phyloP scores from a whole-genome alignment of 2,113 vertebrate species.

The Sinosuthora webbiana region DNA sequence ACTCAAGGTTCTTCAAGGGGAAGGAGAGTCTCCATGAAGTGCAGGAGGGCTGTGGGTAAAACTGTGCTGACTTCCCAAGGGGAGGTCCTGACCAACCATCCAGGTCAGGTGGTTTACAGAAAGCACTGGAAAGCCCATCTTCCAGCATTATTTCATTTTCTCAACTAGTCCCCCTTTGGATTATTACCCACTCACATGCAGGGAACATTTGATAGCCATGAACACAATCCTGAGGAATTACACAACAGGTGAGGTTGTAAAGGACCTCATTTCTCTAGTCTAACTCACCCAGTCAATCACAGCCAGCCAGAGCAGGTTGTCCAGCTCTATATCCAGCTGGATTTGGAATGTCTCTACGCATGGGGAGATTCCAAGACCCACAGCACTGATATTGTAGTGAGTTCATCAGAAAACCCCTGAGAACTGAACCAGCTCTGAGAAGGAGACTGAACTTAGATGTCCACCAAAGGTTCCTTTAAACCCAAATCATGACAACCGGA shows the following conservation, averaged over 20 bases:
- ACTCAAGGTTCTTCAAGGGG: not conserved
- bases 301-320: not conserved
- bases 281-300: fast-evolving
- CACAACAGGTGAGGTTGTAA: not conserved
- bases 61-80: not conserved
- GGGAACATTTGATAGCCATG: not conserved
- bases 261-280: not conserved
- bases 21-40: not conserved
- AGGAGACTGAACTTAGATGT: not conserved
- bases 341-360: not conserved
- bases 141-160: not conserved
- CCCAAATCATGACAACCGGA: not conserved
- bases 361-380: not conserved
- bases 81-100: not conserved
- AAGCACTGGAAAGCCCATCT: not conserved
- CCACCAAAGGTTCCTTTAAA: not conserved
- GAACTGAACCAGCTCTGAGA: not conserved
- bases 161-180: not conserved
- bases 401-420: not conserved
- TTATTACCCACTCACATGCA: not conserved
- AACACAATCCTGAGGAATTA: not conserved
- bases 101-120: not conserved
- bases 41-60: not conserved
- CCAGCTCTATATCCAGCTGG: not conserved
- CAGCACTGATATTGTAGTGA: not conserved